Evolutionary conservation across 2,888 invertebrate genomes (phyloP), one percentile per base, ranked within the genome.

Genomic region (Erebia ligea): DNA sequence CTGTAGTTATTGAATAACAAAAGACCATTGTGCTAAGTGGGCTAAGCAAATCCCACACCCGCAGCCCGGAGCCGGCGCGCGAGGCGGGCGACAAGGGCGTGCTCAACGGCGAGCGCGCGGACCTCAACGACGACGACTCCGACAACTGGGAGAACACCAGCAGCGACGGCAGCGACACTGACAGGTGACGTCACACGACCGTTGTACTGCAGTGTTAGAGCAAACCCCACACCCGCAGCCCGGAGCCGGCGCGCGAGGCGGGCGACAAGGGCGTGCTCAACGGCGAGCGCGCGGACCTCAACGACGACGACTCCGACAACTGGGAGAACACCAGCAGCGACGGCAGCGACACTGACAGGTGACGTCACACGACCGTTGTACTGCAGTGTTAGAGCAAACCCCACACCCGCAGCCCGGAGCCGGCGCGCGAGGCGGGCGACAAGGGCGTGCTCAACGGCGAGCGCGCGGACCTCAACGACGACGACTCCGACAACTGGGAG

Each of bases 61-160:
- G 70, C 82, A 92, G 93, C 75, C 93, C 93, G n/a, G 93, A 92
- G 83, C 92, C 92, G 21, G 85, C 80, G 17, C 89, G 88, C 19
- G 92, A 91, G 69, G 88, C 79, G n/a, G 88, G 89, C 17, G 92
- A 90, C 68, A 88, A 88, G 69, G 82, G 76, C 17, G 84, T 84
- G 0, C 79, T 91, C 50, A 94, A 93, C 77, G 93, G 93, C 15
- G 92, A 92, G 79, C 84, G 84, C 79, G 82, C 76, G 0, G 83
- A 79, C 17, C 77, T 82, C 77, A 80, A 81, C 72, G 90, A 92
- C 67, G 93, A 93, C 63, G 93, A 93, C 78, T 91, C 91, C 0
- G 93, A 93, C 76, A 92, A 93, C 84, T 94, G 94, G 94, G 93
- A 93, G 86, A 92, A 93, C 76, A 93, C 93, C 3, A 93, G 93